Evolutionary conservation across 2,113 vertebrate species (phyloP).

Genomic region (Triplophysa rosa): DNA sequence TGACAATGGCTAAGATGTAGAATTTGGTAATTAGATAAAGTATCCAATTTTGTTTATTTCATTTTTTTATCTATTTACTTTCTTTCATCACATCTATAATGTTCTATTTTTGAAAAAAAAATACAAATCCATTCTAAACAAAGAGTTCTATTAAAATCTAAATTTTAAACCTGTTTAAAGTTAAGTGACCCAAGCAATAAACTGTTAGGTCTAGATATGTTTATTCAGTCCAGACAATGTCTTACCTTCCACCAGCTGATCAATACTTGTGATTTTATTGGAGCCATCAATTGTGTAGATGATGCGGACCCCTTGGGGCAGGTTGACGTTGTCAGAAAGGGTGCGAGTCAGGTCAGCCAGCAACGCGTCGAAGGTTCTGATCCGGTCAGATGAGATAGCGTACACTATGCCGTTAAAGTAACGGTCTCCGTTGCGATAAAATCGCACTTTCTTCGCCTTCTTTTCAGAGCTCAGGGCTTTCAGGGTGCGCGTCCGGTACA

Average conservation of each 20-base stretch:
- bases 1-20: too few species aligned
- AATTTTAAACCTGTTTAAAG: too few species aligned
- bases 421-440: constrained; percentile 96
- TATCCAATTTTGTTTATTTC: too few species aligned
- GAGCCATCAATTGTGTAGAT: constrained; percentile 92
- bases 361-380: constrained; percentile 92
- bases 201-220: not conserved
- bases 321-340: constrained; percentile 96
- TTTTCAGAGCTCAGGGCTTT: constrained; percentile 94
- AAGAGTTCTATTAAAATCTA: too few species aligned
- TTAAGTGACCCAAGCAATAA: too few species aligned
- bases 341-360: constrained; percentile 94
- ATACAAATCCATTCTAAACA: too few species aligned
- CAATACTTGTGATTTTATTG: constrained; percentile 84
- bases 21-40: too few species aligned
- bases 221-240: not conserved
- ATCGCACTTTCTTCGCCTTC: constrained; percentile 95
- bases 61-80: too few species aligned
- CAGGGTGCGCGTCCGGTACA: constrained; percentile 94
- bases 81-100: too few species aligned
- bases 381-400: constrained; percentile 91
- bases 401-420: constrained; percentile 98
- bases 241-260: constrained; percentile 93
- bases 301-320: constrained; percentile 94
- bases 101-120: too few species aligned